Conservation (phyloP, 2,888 invertebrate species). For the Petrophora chlorosata region DNA sequence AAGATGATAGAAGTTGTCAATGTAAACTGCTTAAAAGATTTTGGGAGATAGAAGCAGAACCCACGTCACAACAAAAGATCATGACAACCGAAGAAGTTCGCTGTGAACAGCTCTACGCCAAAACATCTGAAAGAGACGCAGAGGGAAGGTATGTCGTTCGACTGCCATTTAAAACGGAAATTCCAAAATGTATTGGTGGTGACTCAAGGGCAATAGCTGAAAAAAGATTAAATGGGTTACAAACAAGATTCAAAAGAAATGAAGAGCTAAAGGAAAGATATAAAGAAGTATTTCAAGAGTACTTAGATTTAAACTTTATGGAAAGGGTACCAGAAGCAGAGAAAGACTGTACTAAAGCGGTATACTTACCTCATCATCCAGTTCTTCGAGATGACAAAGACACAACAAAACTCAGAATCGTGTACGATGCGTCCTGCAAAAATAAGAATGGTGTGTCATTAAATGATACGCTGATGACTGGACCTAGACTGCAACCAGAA, state of each 20-base stretch:
- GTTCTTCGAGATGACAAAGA: not conserved
- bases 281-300: not conserved
- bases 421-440: not conserved
- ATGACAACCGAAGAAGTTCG: not conserved
- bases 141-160: not conserved
- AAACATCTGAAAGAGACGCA: not conserved
- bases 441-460: no score
- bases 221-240: not conserved
- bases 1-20: not conserved
- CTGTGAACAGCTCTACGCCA: not conserved
- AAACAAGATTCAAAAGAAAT: not conserved
- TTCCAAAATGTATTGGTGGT: not conserved
- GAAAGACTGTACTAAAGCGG: not conserved
- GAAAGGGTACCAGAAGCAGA: not conserved
- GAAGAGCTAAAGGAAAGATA: not conserved
- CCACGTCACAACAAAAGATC: not conserved
- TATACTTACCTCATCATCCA: not conserved
- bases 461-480: not conserved
- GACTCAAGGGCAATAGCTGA: not conserved
- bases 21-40: not conserved
- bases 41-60: conserved; percentile 1
- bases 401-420: not conserved
- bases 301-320: not conserved
- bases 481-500: not conserved
- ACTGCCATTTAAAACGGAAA: not conserved